Evolutionary conservation across 1,140 invertebrate species (phyloP).

Genomic region (Monomorium pharaonis): DNA sequence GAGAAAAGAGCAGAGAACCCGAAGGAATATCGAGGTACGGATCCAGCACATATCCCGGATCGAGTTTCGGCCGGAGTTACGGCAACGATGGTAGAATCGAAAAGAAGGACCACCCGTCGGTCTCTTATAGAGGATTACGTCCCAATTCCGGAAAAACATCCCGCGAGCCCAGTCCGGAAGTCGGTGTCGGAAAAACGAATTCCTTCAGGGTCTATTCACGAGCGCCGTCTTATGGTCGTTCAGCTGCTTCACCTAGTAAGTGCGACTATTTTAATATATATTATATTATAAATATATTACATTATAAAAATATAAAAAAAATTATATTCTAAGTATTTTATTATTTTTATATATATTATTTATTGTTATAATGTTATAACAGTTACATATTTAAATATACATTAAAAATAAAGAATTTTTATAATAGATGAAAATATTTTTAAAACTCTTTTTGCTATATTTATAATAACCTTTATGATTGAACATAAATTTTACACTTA

Average conservation of each 20-base stretch:
- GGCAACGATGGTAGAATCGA: constrained; percentile 74
- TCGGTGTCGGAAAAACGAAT: constrained; percentile 73
- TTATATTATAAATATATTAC: background rate
- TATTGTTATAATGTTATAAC: background rate
- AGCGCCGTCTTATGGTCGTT: constrained; percentile 76
- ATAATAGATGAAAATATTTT: background rate
- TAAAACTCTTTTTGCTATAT: background rate
- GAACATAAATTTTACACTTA: background rate
- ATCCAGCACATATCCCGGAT: constrained; percentile 78
- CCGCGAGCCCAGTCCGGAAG: constrained; percentile 81
- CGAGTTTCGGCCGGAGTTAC: constrained; percentile 73
- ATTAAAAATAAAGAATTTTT: background rate
- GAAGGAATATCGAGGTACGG: constrained; percentile 77
- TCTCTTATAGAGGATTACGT: constrained; percentile 74
- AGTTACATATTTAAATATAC: background rate
- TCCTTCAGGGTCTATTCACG: constrained; percentile 77
- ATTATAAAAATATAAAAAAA: background rate
- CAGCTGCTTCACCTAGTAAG: constrained; percentile 72
- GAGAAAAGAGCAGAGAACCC: constrained; percentile 79
- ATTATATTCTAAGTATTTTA: background rate
- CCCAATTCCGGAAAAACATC: constrained; percentile 75
- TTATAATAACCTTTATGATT: background rate
- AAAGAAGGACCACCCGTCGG: constrained; percentile 77
- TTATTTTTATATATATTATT: background rate
- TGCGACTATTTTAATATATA: constrained; percentile 11